phyloP scores from a whole-genome alignment of 2,888 invertebrate genomes.

The Andrena hattorfiana region DNA sequence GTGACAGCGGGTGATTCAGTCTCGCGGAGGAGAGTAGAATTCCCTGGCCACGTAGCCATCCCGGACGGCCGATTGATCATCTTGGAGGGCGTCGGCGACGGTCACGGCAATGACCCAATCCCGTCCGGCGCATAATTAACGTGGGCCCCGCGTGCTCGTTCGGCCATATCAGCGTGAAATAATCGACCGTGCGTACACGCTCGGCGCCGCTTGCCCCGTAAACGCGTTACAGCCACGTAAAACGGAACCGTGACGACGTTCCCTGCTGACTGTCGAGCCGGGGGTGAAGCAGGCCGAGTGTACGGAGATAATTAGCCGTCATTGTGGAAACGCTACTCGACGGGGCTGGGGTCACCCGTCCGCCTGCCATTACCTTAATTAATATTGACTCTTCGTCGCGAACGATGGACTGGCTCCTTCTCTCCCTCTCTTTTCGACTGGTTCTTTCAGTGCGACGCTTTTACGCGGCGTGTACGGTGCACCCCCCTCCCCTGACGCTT shows the following conservation, averaged over 20 bases:
- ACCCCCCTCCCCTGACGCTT: conserved; percentile 23
- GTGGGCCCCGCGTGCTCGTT: conserved; percentile 29
- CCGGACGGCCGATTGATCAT: conserved; percentile 35
- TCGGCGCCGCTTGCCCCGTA: conserved; percentile 43
- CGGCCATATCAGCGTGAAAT: conserved; percentile 54
- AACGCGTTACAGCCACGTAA: conserved; percentile 56
- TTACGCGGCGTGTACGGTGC: background rate
- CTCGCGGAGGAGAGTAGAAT: background rate
- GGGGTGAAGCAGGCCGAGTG: conserved; percentile 10
- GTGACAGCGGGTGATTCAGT: background rate
- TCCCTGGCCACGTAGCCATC: conserved; percentile 8
- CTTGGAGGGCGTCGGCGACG: conserved; percentile 19
- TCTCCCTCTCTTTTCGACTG: background rate
- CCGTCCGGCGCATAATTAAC: conserved; percentile 58
- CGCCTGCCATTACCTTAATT: conserved; percentile 75
- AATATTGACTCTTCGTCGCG: conserved; percentile 75
- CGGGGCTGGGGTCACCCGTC: conserved; percentile 38
- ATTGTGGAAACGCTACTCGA: conserved; percentile 69
- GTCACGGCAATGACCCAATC: conserved; percentile 49
- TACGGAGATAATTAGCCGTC: conserved; percentile 73
- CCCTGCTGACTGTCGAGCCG: background rate
- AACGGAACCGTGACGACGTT: conserved; percentile 67
- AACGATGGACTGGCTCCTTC: conserved; percentile 35
- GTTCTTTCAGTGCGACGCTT: conserved; percentile 2
- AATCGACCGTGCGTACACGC: conserved; percentile 53